A percentile compares a stretch with the other conserved stretches of the same genome.
phyloP scores from a whole-genome alignment of 2,113 vertebrate genomes.

The Pagrus major region DNA sequence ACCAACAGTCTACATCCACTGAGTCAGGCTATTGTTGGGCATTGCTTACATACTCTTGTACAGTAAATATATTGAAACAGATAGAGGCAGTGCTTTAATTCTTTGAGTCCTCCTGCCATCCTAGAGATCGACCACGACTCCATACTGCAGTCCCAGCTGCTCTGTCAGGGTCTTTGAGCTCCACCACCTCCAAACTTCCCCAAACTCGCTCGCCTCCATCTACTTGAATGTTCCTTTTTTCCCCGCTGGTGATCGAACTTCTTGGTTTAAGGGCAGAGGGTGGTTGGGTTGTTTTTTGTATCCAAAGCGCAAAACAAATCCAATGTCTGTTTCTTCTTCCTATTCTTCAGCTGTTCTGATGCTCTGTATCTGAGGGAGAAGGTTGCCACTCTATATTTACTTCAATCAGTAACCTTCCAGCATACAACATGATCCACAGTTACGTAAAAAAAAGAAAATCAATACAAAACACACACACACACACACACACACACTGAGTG shows the following conservation, averaged over 20 bases:
- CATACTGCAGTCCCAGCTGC: not conserved
- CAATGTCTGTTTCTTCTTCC: not conserved
- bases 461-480: conserved; percentile 29
- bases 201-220: not conserved
- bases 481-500: conserved; percentile 4
- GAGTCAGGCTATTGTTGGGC: no score
- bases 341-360: conserved; percentile 13
- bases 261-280: not conserved
- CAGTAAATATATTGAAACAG: conserved; percentile 4
- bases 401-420: conserved; percentile 53
- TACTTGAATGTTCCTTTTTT: not conserved
- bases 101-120: not conserved
- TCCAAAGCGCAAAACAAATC: not conserved
- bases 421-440: conserved; percentile 53
- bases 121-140: not conserved
- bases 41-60: not conserved
- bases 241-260: not conserved
- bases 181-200: not conserved
- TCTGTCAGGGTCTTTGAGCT: conserved; percentile 2
- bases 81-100: not conserved
- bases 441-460: conserved; percentile 57
- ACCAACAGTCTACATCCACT: no score
- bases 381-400: conserved; percentile 67
- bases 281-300: conserved; percentile 4
- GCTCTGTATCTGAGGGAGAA: conserved; percentile 32